Evolutionary conservation across 1,140 invertebrate species (phyloP).

Genomic region (Leptinotarsa defecta): DNA sequence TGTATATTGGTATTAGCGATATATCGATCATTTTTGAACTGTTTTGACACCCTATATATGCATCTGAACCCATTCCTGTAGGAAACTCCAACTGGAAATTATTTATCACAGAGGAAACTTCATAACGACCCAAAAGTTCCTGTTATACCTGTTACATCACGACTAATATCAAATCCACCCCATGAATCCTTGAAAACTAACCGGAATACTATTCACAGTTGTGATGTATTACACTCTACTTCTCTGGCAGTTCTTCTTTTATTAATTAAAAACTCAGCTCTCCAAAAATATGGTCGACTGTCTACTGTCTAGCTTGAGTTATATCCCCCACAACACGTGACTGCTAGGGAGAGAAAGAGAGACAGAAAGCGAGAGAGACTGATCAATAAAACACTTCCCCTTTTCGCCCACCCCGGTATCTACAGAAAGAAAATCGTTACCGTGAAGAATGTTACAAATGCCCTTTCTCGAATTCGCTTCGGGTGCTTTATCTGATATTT

Average conservation of each 20-base stretch:
- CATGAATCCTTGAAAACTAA: constrained; percentile 1
- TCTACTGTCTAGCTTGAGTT: constrained; percentile 51
- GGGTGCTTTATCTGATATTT: constrained; percentile 26
- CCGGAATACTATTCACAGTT: not conserved
- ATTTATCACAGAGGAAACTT: not conserved
- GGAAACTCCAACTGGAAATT: not conserved
- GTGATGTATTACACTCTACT: constrained; percentile 24
- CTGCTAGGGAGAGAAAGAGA: constrained; percentile 35
- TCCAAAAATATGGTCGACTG: constrained; percentile 35
- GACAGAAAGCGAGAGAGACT: constrained; percentile 43
- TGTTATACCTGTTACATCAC: not conserved
- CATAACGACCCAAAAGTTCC: not conserved
- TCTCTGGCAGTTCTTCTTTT: constrained; percentile 34
- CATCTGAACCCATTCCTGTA: not conserved
- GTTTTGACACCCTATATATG: too few relatives aligned
- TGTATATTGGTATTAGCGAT: too few relatives aligned
- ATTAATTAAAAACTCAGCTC: constrained; percentile 42
- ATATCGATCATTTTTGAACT: too few relatives aligned
- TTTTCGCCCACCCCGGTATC: constrained; percentile 37
- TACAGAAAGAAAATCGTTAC: constrained; percentile 54
- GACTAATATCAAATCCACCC: not conserved
- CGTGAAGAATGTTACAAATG: constrained; percentile 47
- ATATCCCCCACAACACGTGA: constrained; percentile 52
- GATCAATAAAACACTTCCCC: constrained; percentile 55
- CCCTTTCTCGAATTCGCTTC: constrained; percentile 33